A percentile compares a stretch with the other conserved stretches of the same genome.
Conservation (phyloP, 1,140 invertebrate genomes). For the Drosophila santomea region DNA sequence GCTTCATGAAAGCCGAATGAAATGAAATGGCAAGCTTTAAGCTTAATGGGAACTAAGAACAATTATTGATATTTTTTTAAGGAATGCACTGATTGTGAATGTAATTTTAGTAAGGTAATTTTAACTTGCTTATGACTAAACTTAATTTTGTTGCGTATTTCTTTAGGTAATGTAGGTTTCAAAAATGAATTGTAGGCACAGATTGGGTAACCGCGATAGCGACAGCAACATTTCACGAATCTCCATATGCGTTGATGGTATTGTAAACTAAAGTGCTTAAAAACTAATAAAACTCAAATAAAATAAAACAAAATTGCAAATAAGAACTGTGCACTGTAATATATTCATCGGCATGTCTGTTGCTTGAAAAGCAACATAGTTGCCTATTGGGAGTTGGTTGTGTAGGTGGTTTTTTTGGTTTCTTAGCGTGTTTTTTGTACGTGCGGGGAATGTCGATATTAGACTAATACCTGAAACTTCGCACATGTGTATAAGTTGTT, state of each 20-base stretch:
- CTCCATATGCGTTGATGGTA: slow-evolving; percentile 70
- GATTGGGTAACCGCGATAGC: slow-evolving; percentile 85
- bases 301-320: slow-evolving; percentile 44
- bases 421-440: slow-evolving; percentile 42
- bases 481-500: slow-evolving; percentile 84
- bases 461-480: slow-evolving; percentile 65
- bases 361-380: slow-evolving; percentile 5
- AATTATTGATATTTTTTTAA: slow-evolving; percentile 20
- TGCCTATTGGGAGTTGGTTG: slow-evolving; percentile 37
- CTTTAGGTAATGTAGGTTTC: slow-evolving; percentile 41
- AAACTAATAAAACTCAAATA: slow-evolving; percentile 23
- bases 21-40: slow-evolving; percentile 67
- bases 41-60: slow-evolving; percentile 52
- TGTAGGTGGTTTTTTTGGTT: slow-evolving; percentile 57
- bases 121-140: slow-evolving; percentile 52
- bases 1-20: slow-evolving; percentile 57
- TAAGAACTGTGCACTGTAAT: slow-evolving; percentile 41
- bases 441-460: slow-evolving; percentile 59
- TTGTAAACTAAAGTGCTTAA: slow-evolving; percentile 32
- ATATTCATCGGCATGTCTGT: slow-evolving; percentile 15
- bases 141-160: slow-evolving; percentile 29
- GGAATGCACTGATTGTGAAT: slow-evolving; percentile 52
- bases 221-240: slow-evolving; percentile 84
- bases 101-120: slow-evolving; percentile 56
- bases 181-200: slow-evolving; percentile 80